phyloP scores from a whole-genome alignment of 2,113 vertebrate species.

The Scomber japonicus region DNA sequence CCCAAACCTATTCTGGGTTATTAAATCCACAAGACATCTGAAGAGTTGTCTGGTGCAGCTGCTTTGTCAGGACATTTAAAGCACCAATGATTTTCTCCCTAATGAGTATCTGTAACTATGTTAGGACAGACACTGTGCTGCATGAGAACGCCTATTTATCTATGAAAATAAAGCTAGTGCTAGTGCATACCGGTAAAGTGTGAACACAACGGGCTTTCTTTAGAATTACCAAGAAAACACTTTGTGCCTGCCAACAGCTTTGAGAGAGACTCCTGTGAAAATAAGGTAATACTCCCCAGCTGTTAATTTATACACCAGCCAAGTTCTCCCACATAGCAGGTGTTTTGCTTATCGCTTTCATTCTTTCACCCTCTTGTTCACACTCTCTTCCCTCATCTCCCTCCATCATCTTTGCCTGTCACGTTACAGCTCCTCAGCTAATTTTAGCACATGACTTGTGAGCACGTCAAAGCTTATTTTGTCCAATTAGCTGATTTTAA shows the following conservation, averaged over 20 bases:
- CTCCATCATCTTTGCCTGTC: slow-evolving; percentile 16
- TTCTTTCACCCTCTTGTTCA: slow-evolving; percentile 22
- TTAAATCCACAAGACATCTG: slow-evolving; percentile 13
- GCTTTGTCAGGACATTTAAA: slow-evolving; percentile 36
- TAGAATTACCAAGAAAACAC: neutral
- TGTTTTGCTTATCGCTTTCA: slow-evolving; percentile 37
- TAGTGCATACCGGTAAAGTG: neutral
- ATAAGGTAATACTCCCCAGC: slow-evolving; percentile 17
- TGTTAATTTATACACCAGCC: slow-evolving; percentile 40
- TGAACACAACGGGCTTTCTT: too few relatives aligned
- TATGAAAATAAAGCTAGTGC: neutral
- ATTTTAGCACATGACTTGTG: slow-evolving; percentile 26
- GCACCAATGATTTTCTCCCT: slow-evolving; percentile 21
- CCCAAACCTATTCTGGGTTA: neutral
- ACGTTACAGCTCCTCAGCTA: slow-evolving; percentile 25
- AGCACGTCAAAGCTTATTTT: slow-evolving; percentile 30
- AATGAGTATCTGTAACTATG: slow-evolving; percentile 37
- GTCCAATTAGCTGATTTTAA: slow-evolving; percentile 43
- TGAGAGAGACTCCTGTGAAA: slow-evolving; percentile 6
- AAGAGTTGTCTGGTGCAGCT: slow-evolving; percentile 3
- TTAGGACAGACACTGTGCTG: slow-evolving; percentile 25
- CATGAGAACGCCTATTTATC: slow-evolving; percentile 12
- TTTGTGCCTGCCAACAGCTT: slow-evolving; percentile 11
- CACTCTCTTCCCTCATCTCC: slow-evolving; percentile 20
- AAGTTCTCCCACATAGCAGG: slow-evolving; percentile 29